Evolutionary conservation across 1,140 invertebrate genomes (phyloP), one percentile per base, ranked within the genome.

Genomic region (Nasonia giraulti): DNA sequence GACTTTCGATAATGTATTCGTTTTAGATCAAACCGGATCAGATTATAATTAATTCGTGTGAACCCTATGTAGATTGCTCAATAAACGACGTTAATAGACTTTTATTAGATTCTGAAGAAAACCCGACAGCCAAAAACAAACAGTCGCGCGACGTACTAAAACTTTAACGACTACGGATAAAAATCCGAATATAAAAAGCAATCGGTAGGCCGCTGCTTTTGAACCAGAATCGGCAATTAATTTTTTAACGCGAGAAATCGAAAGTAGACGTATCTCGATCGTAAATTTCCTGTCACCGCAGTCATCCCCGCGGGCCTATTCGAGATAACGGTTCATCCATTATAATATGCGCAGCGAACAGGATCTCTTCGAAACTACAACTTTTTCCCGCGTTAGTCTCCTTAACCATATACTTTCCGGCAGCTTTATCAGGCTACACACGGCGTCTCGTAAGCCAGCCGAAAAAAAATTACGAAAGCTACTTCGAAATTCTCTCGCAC

Each of bases 41-140:
- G 73, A 27, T 27, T 27, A 27, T 27, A 27, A 40, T 37, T 20
- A 20, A 6, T 74, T 74, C 6, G 33, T 0, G 12, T 1, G 17
- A 74, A 40, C 14, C 17, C 55, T 20, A 40, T 40, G 33, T 6
- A 11, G 50, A n/a, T n/a, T n/a, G n/a, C n/a, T n/a, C n/a, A n/a
- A n/a, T n/a, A n/a, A n/a, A n/a, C n/a, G n/a, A n/a, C n/a, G n/a
- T n/a, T n/a, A n/a, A n/a, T n/a, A n/a, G n/a, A n/a, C n/a, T n/a
- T n/a, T n/a, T n/a, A n/a, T n/a, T n/a, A n/a, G n/a, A n/a, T n/a
- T n/a, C n/a, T n/a, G n/a, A n/a, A n/a, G n/a, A n/a, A n/a, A n/a
- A n/a, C n/a, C n/a, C n/a, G n/a, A n/a, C 33, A 23, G 11, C 47
- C 76, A 83, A 83, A 83, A 82, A 44, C 81, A 77, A 77, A 83